Evolutionary conservation across 64 coral and sea anemone species (phyloP).

Genomic region (Porites australiensis): DNA sequence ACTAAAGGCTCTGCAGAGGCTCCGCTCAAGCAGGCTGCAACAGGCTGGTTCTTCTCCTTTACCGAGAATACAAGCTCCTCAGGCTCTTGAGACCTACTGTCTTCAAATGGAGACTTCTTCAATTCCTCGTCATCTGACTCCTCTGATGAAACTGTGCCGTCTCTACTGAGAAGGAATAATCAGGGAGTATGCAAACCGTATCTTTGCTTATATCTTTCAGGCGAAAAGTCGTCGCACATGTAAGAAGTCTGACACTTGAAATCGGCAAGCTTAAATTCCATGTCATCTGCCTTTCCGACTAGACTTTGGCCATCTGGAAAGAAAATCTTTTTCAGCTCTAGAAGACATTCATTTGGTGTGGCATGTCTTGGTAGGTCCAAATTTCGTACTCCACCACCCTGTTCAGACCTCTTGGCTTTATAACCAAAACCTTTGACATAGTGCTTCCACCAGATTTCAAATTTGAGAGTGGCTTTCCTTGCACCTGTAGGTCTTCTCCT

Average conservation of each 20-base stretch:
- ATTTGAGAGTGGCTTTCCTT: not conserved
- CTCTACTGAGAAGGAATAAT: slow-evolving; percentile 19
- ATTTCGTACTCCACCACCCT: slow-evolving; percentile 36
- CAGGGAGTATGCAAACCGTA: slow-evolving; percentile 8
- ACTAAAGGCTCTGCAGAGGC: not conserved
- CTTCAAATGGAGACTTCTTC: not conserved
- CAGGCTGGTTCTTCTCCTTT: not conserved
- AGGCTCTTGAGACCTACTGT: not conserved
- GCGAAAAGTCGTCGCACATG: not conserved
- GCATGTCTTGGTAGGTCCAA: slow-evolving; percentile 19
- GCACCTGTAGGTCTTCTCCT: not conserved
- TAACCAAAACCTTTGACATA: slow-evolving; percentile 44
- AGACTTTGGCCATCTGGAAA: slow-evolving; percentile 47
- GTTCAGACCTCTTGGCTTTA: slow-evolving; percentile 12
- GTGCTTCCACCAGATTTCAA: slow-evolving; percentile 60
- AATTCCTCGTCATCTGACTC: not conserved
- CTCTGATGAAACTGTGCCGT: not conserved
- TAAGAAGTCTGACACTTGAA: slow-evolving; percentile 29
- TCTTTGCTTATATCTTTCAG: slow-evolving; percentile 24
- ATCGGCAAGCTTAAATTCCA: slow-evolving; percentile 59
- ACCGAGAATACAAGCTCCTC: no score
- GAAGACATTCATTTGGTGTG: slow-evolving; percentile 7
- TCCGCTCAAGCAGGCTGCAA: not conserved
- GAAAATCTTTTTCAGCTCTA: slow-evolving; percentile 48
- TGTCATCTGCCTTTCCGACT: slow-evolving; percentile 23